Evolutionary conservation across 2,113 vertebrate genomes (phyloP).

Genomic region (Labeo catla): DNA sequence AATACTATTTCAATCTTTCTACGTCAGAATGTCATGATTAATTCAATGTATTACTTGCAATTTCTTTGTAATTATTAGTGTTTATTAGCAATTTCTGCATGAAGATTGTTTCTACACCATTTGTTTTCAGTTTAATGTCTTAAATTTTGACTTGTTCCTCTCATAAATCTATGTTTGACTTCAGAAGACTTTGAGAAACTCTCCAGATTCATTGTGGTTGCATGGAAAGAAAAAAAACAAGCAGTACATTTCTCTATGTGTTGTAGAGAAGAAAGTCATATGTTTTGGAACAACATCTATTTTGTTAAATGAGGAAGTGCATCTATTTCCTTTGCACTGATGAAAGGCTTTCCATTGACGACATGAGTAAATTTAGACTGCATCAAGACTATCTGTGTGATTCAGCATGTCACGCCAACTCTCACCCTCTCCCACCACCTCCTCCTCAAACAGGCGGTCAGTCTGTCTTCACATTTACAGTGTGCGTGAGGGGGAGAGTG

Average conservation of each 20-base stretch:
- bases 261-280: background rate
- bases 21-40: too few species aligned
- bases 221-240: background rate
- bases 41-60: too few species aligned
- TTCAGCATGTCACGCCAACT: slow-evolving; percentile 20
- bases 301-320: slow-evolving; percentile 32
- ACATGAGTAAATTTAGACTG: slow-evolving; percentile 37
- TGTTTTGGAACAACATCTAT: background rate
- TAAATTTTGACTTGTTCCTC: too few species aligned
- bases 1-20: too few species aligned
- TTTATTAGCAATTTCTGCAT: too few species aligned
- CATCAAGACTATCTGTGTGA: slow-evolving; percentile 20
- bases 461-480: slow-evolving; percentile 9
- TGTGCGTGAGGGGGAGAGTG: background rate
- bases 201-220: background rate
- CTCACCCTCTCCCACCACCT: slow-evolving; percentile 8
- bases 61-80: too few species aligned
- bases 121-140: too few species aligned
- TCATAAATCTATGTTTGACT: too few species aligned
- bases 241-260: background rate
- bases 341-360: slow-evolving; percentile 33
- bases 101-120: too few species aligned
- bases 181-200: background rate
- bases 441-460: slow-evolving; percentile 29
- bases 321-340: slow-evolving; percentile 45